A percentile compares a stretch with the other conserved stretches of the same genome.
phyloP scores from a whole-genome alignment of 2,113 vertebrate genomes.

The Mungos mungo region DNA sequence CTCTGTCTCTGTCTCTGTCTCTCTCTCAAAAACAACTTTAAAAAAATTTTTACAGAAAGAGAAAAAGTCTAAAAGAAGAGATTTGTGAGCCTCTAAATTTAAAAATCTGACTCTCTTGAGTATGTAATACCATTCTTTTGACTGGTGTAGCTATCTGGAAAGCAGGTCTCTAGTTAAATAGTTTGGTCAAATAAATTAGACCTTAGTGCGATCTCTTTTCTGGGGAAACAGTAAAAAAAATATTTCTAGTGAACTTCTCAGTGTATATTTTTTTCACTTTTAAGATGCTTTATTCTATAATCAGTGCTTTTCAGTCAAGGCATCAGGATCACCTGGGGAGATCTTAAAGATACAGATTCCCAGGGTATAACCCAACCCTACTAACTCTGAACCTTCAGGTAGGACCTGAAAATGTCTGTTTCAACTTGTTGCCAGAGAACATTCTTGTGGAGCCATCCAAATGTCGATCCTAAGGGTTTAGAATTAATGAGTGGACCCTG shows the following conservation, averaged over 20 bases:
- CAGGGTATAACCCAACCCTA: neutral
- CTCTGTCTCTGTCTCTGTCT: too few species aligned
- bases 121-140: neutral
- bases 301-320: neutral
- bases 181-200: neutral
- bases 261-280: neutral
- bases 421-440: neutral
- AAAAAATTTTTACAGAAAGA: neutral
- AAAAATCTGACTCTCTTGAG: neutral
- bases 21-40: too few species aligned
- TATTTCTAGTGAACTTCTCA: neutral
- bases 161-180: neutral
- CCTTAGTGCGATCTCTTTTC: neutral
- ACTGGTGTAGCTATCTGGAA: neutral
- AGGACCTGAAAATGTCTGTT: neutral
- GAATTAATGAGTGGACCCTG: neutral
- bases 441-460: neutral
- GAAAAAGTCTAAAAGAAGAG: conserved; percentile 5
- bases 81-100: neutral
- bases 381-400: neutral
- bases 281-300: neutral
- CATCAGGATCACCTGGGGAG: neutral
- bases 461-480: neutral
- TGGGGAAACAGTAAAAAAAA: neutral
- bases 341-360: neutral